Evolutionary conservation across 2,113 vertebrate genomes (phyloP).

Genomic region (Dasyornis broadbenti): DNA sequence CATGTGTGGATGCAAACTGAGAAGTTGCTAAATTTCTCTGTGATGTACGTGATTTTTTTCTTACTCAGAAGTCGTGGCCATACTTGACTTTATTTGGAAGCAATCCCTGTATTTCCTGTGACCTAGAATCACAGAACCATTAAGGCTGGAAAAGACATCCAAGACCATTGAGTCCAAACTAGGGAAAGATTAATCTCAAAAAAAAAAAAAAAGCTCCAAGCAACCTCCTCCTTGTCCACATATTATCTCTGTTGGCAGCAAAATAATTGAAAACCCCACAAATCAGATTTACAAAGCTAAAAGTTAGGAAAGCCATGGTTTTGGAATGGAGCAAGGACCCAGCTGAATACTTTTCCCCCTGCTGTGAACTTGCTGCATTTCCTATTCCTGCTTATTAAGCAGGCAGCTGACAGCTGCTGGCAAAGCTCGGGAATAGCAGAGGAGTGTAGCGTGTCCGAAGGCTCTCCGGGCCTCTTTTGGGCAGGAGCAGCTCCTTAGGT

Average conservation of each 20-base stretch:
- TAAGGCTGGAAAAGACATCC: neutral
- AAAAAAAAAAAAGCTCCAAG: neutral
- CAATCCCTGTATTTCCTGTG: neutral
- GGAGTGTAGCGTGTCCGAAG: neutral
- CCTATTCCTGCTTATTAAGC: neutral
- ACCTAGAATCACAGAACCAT: neutral
- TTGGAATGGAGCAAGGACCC: neutral
- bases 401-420: slow-evolving; percentile 34
- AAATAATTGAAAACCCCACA: neutral
- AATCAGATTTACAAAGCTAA: neutral
- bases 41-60: neutral
- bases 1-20: fast-evolving
- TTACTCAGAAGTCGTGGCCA: fast-evolving
- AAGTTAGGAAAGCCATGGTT: fast-evolving
- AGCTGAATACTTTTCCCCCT: neutral
- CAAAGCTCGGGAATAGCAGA: neutral
- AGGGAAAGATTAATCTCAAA: neutral
- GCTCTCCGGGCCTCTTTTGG: neutral
- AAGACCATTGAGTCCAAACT: neutral
- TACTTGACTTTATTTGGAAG: neutral
- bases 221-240: neutral
- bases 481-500: neutral
- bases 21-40: neutral
- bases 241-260: fast-evolving
- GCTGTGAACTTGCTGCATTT: neutral